Conservation (phyloP, 2,113 vertebrate species). For the Fukomys damarensis region DNA sequence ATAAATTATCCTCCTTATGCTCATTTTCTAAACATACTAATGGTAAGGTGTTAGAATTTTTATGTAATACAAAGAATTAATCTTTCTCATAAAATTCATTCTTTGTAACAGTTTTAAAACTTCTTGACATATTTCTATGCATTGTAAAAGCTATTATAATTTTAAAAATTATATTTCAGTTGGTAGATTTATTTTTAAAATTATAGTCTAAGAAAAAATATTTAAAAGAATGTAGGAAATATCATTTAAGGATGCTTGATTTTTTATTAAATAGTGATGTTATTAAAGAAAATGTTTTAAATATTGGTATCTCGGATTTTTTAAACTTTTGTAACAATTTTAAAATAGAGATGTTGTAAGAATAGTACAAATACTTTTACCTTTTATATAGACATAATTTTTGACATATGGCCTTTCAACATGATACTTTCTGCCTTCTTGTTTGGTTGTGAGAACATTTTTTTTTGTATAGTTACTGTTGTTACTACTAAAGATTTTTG, state of each 20-base stretch:
- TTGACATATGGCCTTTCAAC: conserved; percentile 33
- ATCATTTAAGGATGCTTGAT: background rate
- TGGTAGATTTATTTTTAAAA: background rate
- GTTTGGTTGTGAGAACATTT: conserved; percentile 18
- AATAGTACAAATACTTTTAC: background rate
- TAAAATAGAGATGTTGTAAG: background rate
- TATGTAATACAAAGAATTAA: background rate
- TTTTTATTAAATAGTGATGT: background rate
- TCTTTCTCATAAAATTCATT: background rate
- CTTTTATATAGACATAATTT: conserved; percentile 5
- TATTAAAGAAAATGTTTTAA: conserved; percentile 47
- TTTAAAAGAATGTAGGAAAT: conserved; percentile 24
- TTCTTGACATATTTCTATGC: background rate
- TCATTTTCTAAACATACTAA: conserved; percentile 18
- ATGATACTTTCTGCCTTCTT: background rate
- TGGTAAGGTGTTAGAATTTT: conserved; percentile 43
- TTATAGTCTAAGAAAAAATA: conserved; percentile 28
- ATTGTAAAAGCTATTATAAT: background rate
- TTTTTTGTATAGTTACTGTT: conserved; percentile 21
- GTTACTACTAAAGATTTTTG: background rate
- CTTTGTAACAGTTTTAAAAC: background rate
- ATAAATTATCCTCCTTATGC: background rate
- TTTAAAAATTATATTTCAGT: conserved; percentile 43
- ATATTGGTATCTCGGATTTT: background rate
- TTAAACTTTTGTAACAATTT: conserved; percentile 44